Conservation (phyloP, 2,888 invertebrate genomes). For the Calameuta idolon region DNA sequence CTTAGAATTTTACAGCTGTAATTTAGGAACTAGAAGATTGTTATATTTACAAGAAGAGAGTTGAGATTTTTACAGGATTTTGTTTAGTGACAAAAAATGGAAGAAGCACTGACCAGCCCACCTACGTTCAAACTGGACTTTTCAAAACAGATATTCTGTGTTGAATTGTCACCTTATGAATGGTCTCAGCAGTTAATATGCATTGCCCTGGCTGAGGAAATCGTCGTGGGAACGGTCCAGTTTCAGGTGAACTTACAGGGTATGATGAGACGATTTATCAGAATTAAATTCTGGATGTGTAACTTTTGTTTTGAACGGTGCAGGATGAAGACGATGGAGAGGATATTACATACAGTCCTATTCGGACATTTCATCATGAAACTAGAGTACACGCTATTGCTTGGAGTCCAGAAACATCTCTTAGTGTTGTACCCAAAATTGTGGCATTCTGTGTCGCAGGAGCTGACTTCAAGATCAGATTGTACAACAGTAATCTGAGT, state of each 20-base stretch:
- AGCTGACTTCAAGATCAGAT: constrained; percentile 70
- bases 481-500: constrained; percentile 71
- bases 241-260: constrained; percentile 69
- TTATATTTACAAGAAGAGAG: background rate
- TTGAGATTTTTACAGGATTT: background rate
- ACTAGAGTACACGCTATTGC: constrained; percentile 71
- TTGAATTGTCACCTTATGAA: constrained; percentile 74
- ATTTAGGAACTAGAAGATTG: background rate
- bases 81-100: constrained; percentile 65
- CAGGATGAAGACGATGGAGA: constrained; percentile 70
- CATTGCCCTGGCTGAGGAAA: constrained; percentile 71
- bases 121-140: constrained; percentile 69
- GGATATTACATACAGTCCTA: constrained; percentile 69
- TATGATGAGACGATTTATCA: background rate
- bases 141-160: constrained; percentile 70
- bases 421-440: constrained; percentile 72
- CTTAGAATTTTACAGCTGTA: background rate
- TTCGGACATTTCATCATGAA: constrained; percentile 72
- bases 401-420: constrained; percentile 74
- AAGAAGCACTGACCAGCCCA: constrained; percentile 55
- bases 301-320: background rate
- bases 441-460: constrained; percentile 71
- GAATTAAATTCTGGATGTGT: background rate
- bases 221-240: constrained; percentile 71
- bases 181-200: constrained; percentile 76